Evolutionary conservation across 2,888 invertebrate genomes (phyloP), one percentile per base, ranked within the genome.

Genomic region (Agrilus biguttatus): DNA sequence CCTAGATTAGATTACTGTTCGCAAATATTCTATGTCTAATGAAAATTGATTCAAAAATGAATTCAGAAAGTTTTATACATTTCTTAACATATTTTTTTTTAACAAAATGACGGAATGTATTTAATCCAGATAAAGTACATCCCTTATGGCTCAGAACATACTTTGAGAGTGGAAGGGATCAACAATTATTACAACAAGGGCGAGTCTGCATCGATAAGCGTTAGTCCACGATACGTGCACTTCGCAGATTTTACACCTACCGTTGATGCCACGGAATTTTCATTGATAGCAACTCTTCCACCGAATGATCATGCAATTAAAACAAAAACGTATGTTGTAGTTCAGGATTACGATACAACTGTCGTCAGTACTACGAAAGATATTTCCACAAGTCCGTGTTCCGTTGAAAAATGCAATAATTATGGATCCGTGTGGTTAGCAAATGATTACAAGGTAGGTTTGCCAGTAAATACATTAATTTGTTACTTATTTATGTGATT

Each of bases 351-450:
- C 36, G 51, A 58, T 44, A 46, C 49, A 28, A 51, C 42, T 12
- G 44, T 45, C 34, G 46, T 45, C 14, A 44, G 57, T 8, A 46
- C 55, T 17, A 14, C 37, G 8, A 43, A 53, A 10, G 49, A 53
- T 35, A 52, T 58, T 53, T 42, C 38, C 59, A n/a, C 48, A 37
- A 40, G 37, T 44, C 38, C 43, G 43, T 41, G 41, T 33, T 36
- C 52, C 5, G 53, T 58, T 37, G 53, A 57, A 48, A 47, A 63
- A 46, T 65, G 63, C 43, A 55, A 59, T 45, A 50, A 54, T 23
- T 59, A 50, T 51, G 62, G 61, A 28, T 41, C 55, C n/a, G 54
- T 59, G 12, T 64, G 64, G 64, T 51, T 62, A 21, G 56, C 61
- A 12, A 53, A 57, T 40, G 50, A 47, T 32, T 32, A 60, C 19